phyloP scores from a whole-genome alignment of 2,113 vertebrate species.

The Pavo muticus region DNA sequence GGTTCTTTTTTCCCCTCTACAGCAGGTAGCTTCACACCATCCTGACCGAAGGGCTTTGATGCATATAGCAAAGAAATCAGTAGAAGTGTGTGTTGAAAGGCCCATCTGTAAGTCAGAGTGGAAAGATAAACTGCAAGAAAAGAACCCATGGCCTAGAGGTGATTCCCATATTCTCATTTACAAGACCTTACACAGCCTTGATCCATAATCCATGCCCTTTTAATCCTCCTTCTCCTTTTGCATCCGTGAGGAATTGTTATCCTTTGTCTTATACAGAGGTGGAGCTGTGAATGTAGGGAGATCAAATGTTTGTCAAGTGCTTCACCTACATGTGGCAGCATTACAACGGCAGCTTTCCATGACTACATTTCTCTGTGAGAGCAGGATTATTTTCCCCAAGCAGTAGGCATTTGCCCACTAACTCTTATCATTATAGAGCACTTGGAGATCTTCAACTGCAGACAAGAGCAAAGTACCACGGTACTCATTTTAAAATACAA shows the following conservation, averaged over 20 bases:
- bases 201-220: neutral
- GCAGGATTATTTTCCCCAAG: neutral
- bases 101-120: neutral
- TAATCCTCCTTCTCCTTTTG: neutral
- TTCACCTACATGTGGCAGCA: neutral
- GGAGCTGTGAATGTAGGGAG: neutral
- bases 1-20: neutral
- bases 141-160: neutral
- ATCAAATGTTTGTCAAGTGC: neutral
- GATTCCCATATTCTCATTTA: neutral
- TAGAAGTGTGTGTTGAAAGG: neutral
- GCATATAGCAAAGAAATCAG: neutral
- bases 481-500: neutral
- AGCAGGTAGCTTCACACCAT: neutral
- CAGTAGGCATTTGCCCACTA: neutral
- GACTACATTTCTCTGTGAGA: neutral
- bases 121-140: neutral
- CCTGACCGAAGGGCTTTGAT: neutral
- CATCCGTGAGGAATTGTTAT: neutral
- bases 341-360: neutral
- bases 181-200: constrained; percentile 12
- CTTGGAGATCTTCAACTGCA: neutral
- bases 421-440: neutral
- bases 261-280: neutral
- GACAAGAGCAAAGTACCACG: neutral